Base-by-base conservation (phyloP, 2,888 invertebrate genomes). In the Coremacera marginata region DNA sequence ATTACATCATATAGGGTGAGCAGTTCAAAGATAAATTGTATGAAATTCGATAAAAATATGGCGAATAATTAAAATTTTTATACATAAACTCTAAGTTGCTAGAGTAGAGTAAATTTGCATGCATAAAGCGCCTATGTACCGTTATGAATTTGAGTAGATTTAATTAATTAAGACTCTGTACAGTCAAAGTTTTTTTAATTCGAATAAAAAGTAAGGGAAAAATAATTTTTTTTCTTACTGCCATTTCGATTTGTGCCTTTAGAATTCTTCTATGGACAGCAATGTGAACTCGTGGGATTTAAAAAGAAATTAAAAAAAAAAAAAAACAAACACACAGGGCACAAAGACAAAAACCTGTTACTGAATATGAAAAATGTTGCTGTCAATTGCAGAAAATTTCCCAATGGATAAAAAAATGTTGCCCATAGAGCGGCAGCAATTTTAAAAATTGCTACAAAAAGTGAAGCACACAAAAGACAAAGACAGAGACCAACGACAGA, bases 341-440 rank as follows among this genome's bases (percentile, higher is more conserved):
- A n/a, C n/a, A 27, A 16, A 27, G 22, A 22, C 22, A 57, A 27
- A 27, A 27, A 60, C 22, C 55, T 55, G n/a, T 55, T 55, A 22
- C 55, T 55, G 34, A 27, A 31, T 31, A 65, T 34, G 34, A 65
- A 34, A 27, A 65, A 65, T 34, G 31, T 65, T 65, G 63, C 63
- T 65, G 63, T 65, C 63, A 65, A 65, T 65, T 34, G 63, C 63
- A 65, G 63, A 65, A 65, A 65, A 65, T 65, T 65, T 65, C 31
- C 63, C 63, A 65, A 31, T 31, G 34, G 34, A 65, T 19, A 31
- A 44, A 44, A 44, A 44, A 44, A 44, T 44, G 44, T 44, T 44
- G 44, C 44, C 44, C 14, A 44, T 11, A 44, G 44, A 44, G 60
- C 27, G 27, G 60, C 5, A 67, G 44, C 67, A 67, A 49, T 67